Evolutionary conservation across 2,888 invertebrate species (phyloP).

Genomic region (Fabriciana adippe): DNA sequence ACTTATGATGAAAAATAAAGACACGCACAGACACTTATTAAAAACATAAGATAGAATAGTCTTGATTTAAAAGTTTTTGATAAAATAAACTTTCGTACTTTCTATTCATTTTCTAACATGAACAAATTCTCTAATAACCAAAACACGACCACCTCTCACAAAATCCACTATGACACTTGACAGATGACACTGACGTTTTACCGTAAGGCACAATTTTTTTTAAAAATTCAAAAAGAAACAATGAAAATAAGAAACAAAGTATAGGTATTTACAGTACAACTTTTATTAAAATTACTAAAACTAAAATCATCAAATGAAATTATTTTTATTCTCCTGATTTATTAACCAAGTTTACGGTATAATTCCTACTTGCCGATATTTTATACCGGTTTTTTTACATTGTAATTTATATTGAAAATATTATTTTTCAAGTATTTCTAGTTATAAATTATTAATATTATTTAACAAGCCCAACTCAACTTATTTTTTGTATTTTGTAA

Average conservation of each 20-base stretch:
- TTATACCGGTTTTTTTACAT: too few species aligned
- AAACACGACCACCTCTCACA: slow-evolving; percentile 60
- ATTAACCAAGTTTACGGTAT: too few species aligned
- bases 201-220: too few species aligned
- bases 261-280: too few species aligned
- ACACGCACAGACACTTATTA: slow-evolving; percentile 26
- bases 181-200: not conserved
- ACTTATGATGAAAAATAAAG: slow-evolving; percentile 23
- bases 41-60: slow-evolving; percentile 37
- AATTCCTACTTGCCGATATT: too few species aligned
- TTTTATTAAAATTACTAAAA: too few species aligned
- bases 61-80: slow-evolving; percentile 47
- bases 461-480: not conserved
- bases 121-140: slow-evolving; percentile 52
- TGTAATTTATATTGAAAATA: not conserved
- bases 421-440: slow-evolving; percentile 2
- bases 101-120: slow-evolving; percentile 57
- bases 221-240: too few species aligned
- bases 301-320: too few species aligned
- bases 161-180: slow-evolving; percentile 52
- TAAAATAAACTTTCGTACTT: slow-evolving; percentile 52
- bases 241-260: too few species aligned
- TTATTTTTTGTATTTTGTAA: not conserved
- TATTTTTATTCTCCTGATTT: too few species aligned
- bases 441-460: not conserved